phyloP scores from a whole-genome alignment of 2,113 vertebrate species.

The Coryphaenoides rupestris region DNA sequence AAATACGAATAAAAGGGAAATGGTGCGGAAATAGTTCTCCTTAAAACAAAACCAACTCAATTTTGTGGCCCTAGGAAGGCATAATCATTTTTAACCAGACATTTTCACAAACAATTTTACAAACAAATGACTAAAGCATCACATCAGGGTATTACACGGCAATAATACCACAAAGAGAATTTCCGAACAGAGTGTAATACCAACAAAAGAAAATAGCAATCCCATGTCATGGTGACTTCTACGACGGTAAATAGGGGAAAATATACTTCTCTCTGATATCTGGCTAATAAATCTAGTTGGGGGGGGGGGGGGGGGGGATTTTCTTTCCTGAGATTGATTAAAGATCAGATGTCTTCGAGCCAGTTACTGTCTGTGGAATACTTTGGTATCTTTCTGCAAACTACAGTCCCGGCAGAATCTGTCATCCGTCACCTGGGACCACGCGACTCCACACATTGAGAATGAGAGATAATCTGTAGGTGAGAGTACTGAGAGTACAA shows the following conservation, averaged over 20 bases:
- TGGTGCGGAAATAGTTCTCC: slow-evolving; percentile 27
- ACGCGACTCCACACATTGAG: slow-evolving; percentile 31
- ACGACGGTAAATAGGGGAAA: slow-evolving; percentile 41
- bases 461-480: slow-evolving; percentile 41
- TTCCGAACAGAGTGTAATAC: neutral
- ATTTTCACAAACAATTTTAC: slow-evolving; percentile 52
- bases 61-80: slow-evolving; percentile 70
- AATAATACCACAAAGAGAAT: neutral
- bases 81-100: slow-evolving; percentile 61
- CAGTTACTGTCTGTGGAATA: slow-evolving; percentile 63
- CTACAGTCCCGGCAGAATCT: slow-evolving; percentile 39
- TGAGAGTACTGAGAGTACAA: slow-evolving; percentile 54
- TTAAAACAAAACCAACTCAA: slow-evolving; percentile 53
- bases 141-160: slow-evolving; percentile 16
- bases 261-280: slow-evolving; percentile 40
- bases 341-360: slow-evolving; percentile 54
- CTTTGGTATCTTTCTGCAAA: slow-evolving; percentile 79
- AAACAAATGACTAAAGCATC: too few relatives aligned
- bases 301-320: too few relatives aligned
- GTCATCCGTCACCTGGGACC: slow-evolving; percentile 36
- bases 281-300: slow-evolving; percentile 40
- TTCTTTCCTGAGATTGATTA: slow-evolving; percentile 77
- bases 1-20: slow-evolving; percentile 9
- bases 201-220: slow-evolving; percentile 39
- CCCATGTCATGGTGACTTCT: slow-evolving; percentile 51